phyloP scores from a whole-genome alignment of 2,888 invertebrate genomes.

The Agrotis exclamationis region DNA sequence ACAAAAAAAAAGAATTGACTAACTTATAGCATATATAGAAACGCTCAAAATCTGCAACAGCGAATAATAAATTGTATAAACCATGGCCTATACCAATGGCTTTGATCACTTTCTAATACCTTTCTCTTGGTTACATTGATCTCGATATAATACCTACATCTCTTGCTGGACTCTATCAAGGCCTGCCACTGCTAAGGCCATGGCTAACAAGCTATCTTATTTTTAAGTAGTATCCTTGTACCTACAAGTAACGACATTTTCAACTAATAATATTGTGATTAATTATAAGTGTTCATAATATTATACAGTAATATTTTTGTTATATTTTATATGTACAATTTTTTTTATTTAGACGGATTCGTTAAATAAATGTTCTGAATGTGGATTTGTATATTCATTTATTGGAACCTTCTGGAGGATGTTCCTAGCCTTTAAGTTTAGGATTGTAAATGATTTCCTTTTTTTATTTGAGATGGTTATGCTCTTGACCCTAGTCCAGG shows the following conservation, averaged over 20 bases:
- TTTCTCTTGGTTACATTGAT: slow-evolving; percentile 28
- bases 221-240: slow-evolving; percentile 20
- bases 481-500: too few species aligned
- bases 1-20: slow-evolving; percentile 13
- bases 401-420: neutral
- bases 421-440: neutral
- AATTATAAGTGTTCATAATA: slow-evolving; percentile 62
- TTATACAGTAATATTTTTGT: slow-evolving; percentile 62
- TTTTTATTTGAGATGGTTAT: too few species aligned
- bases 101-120: neutral
- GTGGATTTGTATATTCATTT: slow-evolving; percentile 51
- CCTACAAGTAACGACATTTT: slow-evolving; percentile 23
- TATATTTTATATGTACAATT: slow-evolving; percentile 65
- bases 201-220: neutral
- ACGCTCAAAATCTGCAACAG: slow-evolving; percentile 25
- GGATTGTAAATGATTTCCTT: neutral
- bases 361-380: slow-evolving; percentile 80
- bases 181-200: slow-evolving; percentile 11
- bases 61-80: neutral
- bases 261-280: slow-evolving; percentile 58
- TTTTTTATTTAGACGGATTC: slow-evolving; percentile 65
- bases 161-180: neutral
- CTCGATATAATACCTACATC: slow-evolving; percentile 23
- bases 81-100: slow-evolving; percentile 1
- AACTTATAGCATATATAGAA: slow-evolving; percentile 1